phyloP scores from a whole-genome alignment of 64 coral and sea anemone species.

The Montipora capricornis region DNA sequence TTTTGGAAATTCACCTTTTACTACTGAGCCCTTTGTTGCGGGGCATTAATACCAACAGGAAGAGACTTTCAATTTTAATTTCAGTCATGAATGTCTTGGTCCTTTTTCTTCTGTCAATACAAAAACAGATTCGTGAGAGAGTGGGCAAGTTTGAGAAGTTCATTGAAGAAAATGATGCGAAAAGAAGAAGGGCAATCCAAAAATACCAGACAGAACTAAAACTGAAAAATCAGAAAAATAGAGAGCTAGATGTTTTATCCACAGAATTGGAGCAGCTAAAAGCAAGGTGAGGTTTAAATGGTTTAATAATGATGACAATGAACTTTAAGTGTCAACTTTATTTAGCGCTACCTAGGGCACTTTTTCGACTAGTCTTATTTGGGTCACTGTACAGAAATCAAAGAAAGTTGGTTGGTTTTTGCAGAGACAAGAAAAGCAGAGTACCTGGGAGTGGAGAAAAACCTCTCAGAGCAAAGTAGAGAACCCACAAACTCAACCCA shows the following conservation, averaged over 20 bases:
- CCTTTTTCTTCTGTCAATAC: not conserved
- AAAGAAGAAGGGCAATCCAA: constrained; percentile 91
- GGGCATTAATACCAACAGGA: too few relatives aligned
- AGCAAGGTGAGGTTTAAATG: constrained; percentile 56
- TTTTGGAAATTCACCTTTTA: not conserved
- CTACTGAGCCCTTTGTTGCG: not conserved
- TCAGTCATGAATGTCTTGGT: not conserved
- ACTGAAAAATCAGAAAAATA: constrained; percentile 80
- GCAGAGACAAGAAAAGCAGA: too few relatives aligned
- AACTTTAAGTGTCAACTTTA: not conserved
- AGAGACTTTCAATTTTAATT: not conserved
- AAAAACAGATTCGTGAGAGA: constrained; percentile 84
- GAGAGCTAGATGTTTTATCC: constrained; percentile 62
- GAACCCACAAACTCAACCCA: too few relatives aligned
- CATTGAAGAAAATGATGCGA: constrained; percentile 98
- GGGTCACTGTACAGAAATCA: too few relatives aligned
- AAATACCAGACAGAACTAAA: constrained; percentile 95
- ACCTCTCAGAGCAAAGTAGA: too few relatives aligned
- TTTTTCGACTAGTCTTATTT: too few relatives aligned
- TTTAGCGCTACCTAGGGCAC: too few relatives aligned
- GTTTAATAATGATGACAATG: not conserved
- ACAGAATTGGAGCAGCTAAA: constrained; percentile 69
- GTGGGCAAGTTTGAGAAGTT: constrained; percentile 97
- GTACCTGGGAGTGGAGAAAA: too few relatives aligned
- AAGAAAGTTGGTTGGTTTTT: too few relatives aligned